Evolutionary conservation across 92 coral and sea anemone species (phyloP), one percentile per base, ranked within the genome.

Genomic region (Phenganax subtilis): DNA sequence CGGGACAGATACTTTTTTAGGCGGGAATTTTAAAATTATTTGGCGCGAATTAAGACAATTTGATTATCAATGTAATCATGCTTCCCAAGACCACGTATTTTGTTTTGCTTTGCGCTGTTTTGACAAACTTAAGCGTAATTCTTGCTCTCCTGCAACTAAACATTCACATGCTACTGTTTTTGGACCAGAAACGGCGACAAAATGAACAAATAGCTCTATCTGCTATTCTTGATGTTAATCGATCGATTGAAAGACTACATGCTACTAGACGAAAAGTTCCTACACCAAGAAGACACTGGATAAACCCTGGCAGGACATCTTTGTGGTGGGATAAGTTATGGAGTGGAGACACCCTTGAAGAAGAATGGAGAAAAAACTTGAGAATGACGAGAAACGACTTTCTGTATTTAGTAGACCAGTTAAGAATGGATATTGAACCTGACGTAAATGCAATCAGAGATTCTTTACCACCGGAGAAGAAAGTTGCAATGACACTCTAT

Each of bases 401-500:
- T 80, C 64, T 86, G 66, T n/a, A 71, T 27, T 54, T 73, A 51
- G 88, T 71, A 54, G 75, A 72, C 55, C 78, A 37, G 8, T 60
- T 84, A 27, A 60, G 85, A 76, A 85, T 61, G 60, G 85, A 75
- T 71, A 72, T 85, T 75, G 54, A 70, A 60, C 91, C 86, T 66
- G 68, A 82, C 27, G 61, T 82, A 37, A 86, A 86, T 55, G 75
- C 87, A 54, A 87, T 84, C 59, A 60, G 76, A 55, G 85, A 83
- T 77, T 84, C 85, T 55, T 75, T 88, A 64, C 66, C 87, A 15
- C 85, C 84, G 28, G 89, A 85, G 71, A 88, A 88, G 75, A 84
- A 88, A 72, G 76, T 88, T 27, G 87, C 87, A 59, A 77, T 88
- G 69, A 83, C 89, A 59, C 75, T 88, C 11, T 83, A 89, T 54